Percentiles rank a stretch among this genome's conserved stretches.
Evolutionary conservation across 2,113 vertebrate species (phyloP).

Genomic region (Hiodon tergisus): DNA sequence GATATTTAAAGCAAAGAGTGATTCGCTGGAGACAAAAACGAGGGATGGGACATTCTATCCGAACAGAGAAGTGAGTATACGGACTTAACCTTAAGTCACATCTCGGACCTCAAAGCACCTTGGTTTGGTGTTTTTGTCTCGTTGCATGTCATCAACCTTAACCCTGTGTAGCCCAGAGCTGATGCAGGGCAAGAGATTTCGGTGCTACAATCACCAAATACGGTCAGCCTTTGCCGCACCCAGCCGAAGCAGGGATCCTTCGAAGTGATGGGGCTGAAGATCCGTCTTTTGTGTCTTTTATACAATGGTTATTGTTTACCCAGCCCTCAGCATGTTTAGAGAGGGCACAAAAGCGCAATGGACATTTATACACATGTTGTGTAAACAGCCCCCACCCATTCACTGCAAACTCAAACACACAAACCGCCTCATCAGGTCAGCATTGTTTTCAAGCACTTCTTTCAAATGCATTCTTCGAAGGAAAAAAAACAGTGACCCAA

Average conservation of each 20-base stretch:
- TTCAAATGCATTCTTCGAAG: neutral
- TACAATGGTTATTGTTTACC: neutral
- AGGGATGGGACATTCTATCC: slow-evolving; percentile 1
- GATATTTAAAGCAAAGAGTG: slow-evolving; percentile 13
- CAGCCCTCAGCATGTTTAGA: neutral
- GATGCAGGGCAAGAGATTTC: neutral
- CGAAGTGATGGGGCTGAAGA: slow-evolving; percentile 22
- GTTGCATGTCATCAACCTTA: neutral
- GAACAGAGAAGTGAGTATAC: neutral
- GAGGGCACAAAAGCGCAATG: neutral
- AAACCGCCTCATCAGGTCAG: neutral
- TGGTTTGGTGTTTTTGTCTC: neutral
- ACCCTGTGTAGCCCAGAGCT: slow-evolving; percentile 19
- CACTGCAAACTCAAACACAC: neutral
- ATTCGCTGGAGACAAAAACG: neutral
- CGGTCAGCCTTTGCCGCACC: slow-evolving; percentile 17
- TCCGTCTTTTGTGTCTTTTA: slow-evolving; percentile 26
- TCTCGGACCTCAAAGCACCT: slow-evolving; percentile 4
- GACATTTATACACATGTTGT: neutral
- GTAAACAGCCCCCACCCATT: neutral
- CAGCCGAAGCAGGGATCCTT: slow-evolving; percentile 23
- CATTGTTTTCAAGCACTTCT: neutral
- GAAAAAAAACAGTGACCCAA: slow-evolving; percentile 22
- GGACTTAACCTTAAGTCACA: slow-evolving; percentile 13
- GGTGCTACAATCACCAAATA: neutral